Evolutionary conservation across 2,113 vertebrate species (phyloP).

Genomic region (Antennarius striatus): DNA sequence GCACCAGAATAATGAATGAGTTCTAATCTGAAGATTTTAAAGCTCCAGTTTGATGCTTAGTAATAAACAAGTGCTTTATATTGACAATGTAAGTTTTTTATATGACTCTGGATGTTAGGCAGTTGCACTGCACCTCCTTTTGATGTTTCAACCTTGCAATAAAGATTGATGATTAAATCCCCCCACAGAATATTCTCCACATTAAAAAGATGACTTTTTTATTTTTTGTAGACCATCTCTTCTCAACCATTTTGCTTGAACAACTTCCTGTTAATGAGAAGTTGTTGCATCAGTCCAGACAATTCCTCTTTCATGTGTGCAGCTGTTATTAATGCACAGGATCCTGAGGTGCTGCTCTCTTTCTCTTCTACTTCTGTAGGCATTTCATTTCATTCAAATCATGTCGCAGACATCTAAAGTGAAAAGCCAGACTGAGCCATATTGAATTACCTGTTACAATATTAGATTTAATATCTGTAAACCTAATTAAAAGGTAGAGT

Average conservation of each 20-base stretch:
- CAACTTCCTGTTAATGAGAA: background rate
- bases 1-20: too few relatives aligned
- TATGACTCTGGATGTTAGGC: too few relatives aligned
- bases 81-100: too few relatives aligned
- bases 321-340: background rate
- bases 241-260: background rate
- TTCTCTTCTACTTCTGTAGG: conserved; percentile 3
- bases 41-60: too few relatives aligned
- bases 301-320: conserved; percentile 6
- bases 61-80: too few relatives aligned
- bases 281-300: background rate
- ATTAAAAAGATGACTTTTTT: too few relatives aligned
- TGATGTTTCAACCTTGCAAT: too few relatives aligned
- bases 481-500: background rate
- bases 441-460: background rate
- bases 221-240: too few relatives aligned
- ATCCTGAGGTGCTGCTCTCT: background rate
- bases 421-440: conserved; percentile 7
- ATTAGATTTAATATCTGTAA: background rate
- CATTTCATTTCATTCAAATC: conserved; percentile 16
- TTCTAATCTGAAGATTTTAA: too few relatives aligned
- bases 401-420: background rate
- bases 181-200: too few relatives aligned
- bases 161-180: too few relatives aligned
- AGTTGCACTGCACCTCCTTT: too few relatives aligned